Conservation (phyloP, 2,888 invertebrate species). For the Drosophila koepferae region DNA sequence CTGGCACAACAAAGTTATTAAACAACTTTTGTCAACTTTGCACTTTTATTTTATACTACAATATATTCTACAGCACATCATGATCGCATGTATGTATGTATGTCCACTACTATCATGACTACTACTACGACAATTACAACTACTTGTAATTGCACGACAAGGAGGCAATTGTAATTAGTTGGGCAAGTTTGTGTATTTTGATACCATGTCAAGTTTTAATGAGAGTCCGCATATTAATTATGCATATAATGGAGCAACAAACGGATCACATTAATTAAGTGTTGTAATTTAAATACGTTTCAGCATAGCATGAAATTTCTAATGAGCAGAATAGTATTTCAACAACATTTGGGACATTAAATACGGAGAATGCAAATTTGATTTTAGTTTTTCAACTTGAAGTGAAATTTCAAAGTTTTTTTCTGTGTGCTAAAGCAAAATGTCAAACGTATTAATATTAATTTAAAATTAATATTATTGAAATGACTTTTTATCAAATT, state of each 20-base stretch:
- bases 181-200: background rate
- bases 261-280: background rate
- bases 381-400: too few relatives aligned
- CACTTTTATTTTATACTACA: background rate
- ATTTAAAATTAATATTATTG: too few relatives aligned
- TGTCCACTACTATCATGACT: background rate
- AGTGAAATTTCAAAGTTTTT: too few relatives aligned
- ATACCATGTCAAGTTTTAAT: background rate
- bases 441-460: too few relatives aligned
- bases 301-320: background rate
- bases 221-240: background rate
- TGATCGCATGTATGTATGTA: background rate
- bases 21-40: slow-evolving; percentile 5
- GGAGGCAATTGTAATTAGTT: background rate
- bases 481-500: too few relatives aligned
- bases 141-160: background rate
- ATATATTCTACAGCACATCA: background rate
- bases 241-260: background rate
- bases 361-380: too few relatives aligned
- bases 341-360: background rate
- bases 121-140: background rate
- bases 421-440: too few relatives aligned
- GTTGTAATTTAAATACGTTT: background rate
- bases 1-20: slow-evolving; percentile 3
- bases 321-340: background rate